These are phyloP conservation scores for Drymonia ruficornis DNA, from an alignment of 2,888 invertebrate genomes.

Conservation along the genomic window DNA sequence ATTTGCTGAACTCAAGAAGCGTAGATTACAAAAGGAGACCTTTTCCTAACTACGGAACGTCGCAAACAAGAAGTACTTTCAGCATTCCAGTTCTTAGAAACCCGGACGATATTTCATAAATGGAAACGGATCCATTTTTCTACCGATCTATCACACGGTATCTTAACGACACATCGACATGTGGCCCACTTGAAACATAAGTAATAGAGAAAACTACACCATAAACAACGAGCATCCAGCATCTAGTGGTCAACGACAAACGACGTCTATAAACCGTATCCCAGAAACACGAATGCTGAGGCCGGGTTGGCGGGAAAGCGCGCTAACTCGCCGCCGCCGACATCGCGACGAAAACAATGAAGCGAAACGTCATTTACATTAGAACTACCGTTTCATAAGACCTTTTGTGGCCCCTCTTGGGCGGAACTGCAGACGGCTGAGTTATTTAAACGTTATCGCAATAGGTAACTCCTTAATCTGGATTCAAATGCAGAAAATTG, in stretches of 20 bases:
- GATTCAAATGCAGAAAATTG: slow-evolving; percentile 3
- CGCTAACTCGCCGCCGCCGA: slow-evolving; percentile 27
- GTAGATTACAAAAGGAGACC: not conserved
- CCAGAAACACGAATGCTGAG: slow-evolving; percentile 46
- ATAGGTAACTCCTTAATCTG: slow-evolving; percentile 11
- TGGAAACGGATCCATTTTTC: slow-evolving; percentile 1
- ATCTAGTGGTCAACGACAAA: slow-evolving; percentile 14
- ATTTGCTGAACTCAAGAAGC: not conserved
- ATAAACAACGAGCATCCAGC: slow-evolving; percentile 22
- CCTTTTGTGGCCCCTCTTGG: slow-evolving; percentile 29
- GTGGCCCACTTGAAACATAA: not conserved
- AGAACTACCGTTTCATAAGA: slow-evolving; percentile 40
- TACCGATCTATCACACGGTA: not conserved
- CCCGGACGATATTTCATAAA: not conserved
- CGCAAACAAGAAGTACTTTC: not conserved
- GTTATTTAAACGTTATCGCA: not conserved
- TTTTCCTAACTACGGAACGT: not conserved
- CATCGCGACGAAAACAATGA: slow-evolving; percentile 45
- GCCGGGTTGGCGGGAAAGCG: slow-evolving; percentile 42
- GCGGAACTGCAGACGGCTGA: not conserved
- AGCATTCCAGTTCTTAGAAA: not conserved
- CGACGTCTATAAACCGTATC: slow-evolving; percentile 37
- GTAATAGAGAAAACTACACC: slow-evolving; percentile 7
- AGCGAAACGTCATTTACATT: slow-evolving; percentile 40
- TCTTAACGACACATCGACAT: slow-evolving; percentile 6